Percentiles rank a stretch among this genome's conserved stretches.
These are phyloP conservation scores for Monopterus albus DNA, from an alignment of 2,113 vertebrate genomes.

Conservation along the genomic window DNA sequence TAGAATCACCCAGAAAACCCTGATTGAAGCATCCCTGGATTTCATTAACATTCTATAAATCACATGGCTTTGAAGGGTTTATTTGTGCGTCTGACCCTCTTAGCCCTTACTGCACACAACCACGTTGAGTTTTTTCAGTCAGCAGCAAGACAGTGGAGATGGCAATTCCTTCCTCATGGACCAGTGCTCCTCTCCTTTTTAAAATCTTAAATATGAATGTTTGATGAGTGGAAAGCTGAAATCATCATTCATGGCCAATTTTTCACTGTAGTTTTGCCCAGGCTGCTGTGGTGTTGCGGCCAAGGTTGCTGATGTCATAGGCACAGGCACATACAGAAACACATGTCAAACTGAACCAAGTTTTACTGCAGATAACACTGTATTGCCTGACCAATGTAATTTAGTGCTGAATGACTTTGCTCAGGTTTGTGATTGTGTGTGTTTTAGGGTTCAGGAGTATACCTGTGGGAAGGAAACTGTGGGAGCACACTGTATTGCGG, in stretches of 20 bases:
- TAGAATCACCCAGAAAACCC: too few relatives aligned
- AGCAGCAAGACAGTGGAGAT: too few relatives aligned
- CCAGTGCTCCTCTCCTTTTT: background rate
- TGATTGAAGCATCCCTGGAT: too few relatives aligned
- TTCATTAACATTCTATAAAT: too few relatives aligned
- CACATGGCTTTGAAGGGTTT: too few relatives aligned
- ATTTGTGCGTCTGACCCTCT: too few relatives aligned
- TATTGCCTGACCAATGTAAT: background rate
- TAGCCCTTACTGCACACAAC: too few relatives aligned
- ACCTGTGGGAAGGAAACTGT: too few relatives aligned
- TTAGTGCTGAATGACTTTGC: background rate
- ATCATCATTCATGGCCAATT: background rate
- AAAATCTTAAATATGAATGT: background rate
- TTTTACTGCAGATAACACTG: background rate
- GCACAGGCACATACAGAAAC: background rate
- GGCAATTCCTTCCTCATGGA: too few relatives aligned
- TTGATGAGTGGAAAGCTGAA: background rate
- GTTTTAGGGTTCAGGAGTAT: background rate
- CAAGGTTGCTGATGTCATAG: slow-evolving; percentile 21
- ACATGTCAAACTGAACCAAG: background rate
- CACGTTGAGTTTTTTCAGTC: too few relatives aligned
- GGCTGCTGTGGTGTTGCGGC: background rate
- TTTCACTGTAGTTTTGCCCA: background rate
- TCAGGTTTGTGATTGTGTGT: background rate
- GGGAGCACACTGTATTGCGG: too few relatives aligned